Percentiles rank a stretch among this genome's conserved stretches.
These are phyloP conservation scores for Cyclura pinguis DNA, from an alignment of 2,797 vertebrate species.

Conservation along the genomic window DNA sequence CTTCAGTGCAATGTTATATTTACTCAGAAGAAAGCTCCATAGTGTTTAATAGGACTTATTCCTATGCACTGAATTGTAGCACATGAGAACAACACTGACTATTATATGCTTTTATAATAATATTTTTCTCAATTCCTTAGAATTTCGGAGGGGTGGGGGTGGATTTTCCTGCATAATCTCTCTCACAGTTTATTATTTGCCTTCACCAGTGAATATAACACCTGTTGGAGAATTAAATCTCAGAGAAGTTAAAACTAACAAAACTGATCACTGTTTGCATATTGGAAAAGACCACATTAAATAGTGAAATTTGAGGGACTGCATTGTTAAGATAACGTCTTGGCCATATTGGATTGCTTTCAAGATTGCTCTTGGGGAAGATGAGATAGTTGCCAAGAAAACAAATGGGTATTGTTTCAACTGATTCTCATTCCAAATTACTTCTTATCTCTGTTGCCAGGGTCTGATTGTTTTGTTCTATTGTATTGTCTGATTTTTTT, in stretches of 20 bases:
- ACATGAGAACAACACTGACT: neutral
- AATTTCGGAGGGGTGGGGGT: neutral
- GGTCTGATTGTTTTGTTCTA: conserved; percentile 11
- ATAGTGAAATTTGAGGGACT: neutral
- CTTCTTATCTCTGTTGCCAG: conserved; percentile 21
- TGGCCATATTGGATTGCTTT: conserved; percentile 28
- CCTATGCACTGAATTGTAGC: neutral
- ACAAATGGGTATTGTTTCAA: conserved; percentile 29
- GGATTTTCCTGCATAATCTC: neutral
- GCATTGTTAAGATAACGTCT: conserved; percentile 25
- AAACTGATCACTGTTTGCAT: conserved; percentile 6
- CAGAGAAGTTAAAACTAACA: conserved; percentile 1
- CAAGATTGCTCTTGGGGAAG: conserved; percentile 23
- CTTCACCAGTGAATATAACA: neutral
- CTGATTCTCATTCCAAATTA: conserved; percentile 22
- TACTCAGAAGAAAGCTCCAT: neutral
- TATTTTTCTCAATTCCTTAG: neutral
- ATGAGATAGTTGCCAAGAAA: conserved; percentile 13
- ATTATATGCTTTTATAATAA: neutral
- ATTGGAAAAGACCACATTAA: neutral
- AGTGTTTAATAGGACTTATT: neutral
- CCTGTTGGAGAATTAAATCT: neutral
- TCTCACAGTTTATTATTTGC: neutral
- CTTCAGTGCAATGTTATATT: too few relatives aligned
- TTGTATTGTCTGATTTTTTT: neutral